Evolutionary conservation across 2,797 vertebrate species (phyloP).

Genomic region (Hoplostethus atlanticus): DNA sequence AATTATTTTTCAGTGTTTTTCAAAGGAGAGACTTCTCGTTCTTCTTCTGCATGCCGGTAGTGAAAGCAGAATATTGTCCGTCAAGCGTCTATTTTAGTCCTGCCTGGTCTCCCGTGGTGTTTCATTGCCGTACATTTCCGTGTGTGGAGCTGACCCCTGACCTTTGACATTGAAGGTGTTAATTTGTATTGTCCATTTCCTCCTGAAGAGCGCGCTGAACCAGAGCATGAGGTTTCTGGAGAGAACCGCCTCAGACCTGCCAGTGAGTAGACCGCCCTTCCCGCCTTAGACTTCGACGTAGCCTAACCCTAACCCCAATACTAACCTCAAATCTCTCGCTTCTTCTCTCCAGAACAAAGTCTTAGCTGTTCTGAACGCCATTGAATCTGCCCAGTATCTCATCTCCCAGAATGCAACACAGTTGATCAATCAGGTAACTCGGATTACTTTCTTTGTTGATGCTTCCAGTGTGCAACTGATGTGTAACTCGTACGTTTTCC

Average conservation of each 20-base stretch:
- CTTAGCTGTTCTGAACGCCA: slow-evolving; percentile 77
- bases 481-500: slow-evolving; percentile 14
- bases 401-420: slow-evolving; percentile 87
- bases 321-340: not conserved
- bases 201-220: slow-evolving; percentile 87
- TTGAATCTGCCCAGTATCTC: slow-evolving; percentile 89
- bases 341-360: slow-evolving; percentile 86
- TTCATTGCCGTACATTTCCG: slow-evolving; percentile 7
- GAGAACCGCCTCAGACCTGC: slow-evolving; percentile 84
- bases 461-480: not conserved
- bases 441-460: not conserved
- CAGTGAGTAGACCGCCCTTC: slow-evolving; percentile 78
- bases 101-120: slow-evolving; percentile 31
- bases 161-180: slow-evolving; percentile 3
- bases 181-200: slow-evolving; percentile 9
- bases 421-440: slow-evolving; percentile 85
- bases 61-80: slow-evolving; percentile 19
- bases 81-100: slow-evolving; percentile 6
- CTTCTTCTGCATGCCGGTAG: slow-evolving; percentile 50
- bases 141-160: slow-evolving; percentile 8
- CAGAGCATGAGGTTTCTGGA: slow-evolving; percentile 89
- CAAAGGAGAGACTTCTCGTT: not conserved
- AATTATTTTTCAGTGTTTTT: slow-evolving; percentile 34
- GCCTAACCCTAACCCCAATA: not conserved
- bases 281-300: not conserved